phyloP scores from a whole-genome alignment of 2,797 vertebrate species.

The Botia kubotai region DNA sequence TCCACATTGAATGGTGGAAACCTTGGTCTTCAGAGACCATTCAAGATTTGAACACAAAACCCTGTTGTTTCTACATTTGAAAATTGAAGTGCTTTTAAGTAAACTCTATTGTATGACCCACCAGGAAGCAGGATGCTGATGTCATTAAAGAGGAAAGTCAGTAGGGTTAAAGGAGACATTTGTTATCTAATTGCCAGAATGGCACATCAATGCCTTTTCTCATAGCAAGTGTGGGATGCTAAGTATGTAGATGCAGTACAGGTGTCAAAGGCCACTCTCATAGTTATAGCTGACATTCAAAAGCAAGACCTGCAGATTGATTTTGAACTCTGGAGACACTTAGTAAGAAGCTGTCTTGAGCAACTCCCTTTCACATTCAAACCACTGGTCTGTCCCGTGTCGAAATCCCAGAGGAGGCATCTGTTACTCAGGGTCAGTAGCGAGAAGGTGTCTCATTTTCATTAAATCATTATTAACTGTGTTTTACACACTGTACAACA shows the following conservation, averaged over 20 bases:
- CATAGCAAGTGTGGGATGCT: slow-evolving; percentile 24
- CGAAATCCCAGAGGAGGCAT: slow-evolving; percentile 11
- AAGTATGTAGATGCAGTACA: slow-evolving; percentile 22
- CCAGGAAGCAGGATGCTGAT: neutral
- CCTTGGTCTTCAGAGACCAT: too few relatives aligned
- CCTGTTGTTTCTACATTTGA: neutral
- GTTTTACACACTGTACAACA: slow-evolving; percentile 12
- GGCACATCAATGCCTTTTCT: slow-evolving; percentile 11
- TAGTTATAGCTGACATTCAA: neutral
- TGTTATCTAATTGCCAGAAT: slow-evolving; percentile 29
- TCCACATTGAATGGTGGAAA: too few relatives aligned
- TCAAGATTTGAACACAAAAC: too few relatives aligned
- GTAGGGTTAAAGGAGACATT: slow-evolving; percentile 7
- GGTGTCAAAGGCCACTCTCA: slow-evolving; percentile 16
- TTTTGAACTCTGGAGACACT: neutral
- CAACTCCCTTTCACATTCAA: neutral
- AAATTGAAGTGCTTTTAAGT: slow-evolving; percentile 2
- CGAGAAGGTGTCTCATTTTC: neutral
- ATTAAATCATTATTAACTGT: slow-evolving; percentile 3
- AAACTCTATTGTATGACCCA: slow-evolving; percentile 6
- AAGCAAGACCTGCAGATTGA: slow-evolving; percentile 14
- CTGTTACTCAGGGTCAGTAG: neutral
- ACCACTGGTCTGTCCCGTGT: neutral
- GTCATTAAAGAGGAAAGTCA: slow-evolving; percentile 13
- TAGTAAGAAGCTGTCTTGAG: slow-evolving; percentile 26